These are phyloP conservation scores for Choloepus hoffmanni DNA, from an alignment of 2,113 vertebrate genomes.

Conservation along the genomic window DNA sequence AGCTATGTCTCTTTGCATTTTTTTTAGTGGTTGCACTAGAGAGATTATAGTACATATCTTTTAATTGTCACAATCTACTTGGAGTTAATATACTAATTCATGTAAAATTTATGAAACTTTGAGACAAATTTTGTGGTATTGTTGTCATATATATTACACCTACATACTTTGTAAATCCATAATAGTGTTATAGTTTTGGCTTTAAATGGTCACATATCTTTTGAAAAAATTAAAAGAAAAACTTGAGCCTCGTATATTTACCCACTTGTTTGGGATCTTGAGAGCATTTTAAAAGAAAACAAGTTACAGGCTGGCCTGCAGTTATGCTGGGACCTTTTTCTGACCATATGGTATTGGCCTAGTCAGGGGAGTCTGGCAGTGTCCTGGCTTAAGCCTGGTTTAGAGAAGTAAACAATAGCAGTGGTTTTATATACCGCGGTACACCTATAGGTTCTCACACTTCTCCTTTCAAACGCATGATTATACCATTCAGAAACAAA, in stretches of 20 bases:
- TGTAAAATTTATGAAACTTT: conserved; percentile 11
- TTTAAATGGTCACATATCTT: neutral
- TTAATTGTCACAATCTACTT: neutral
- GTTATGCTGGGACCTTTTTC: neutral
- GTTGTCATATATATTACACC: neutral
- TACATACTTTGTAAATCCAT: neutral
- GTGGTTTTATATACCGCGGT: neutral
- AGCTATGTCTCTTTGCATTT: neutral
- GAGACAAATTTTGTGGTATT: neutral
- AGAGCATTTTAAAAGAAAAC: neutral
- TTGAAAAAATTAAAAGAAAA: neutral
- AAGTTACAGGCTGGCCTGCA: neutral
- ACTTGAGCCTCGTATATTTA: neutral
- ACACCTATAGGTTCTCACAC: neutral
- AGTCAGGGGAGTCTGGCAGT: neutral
- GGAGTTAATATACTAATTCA: neutral
- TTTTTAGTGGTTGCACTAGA: neutral
- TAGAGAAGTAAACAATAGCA: neutral
- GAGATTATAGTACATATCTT: neutral
- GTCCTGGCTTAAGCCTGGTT: neutral
- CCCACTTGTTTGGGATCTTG: neutral
- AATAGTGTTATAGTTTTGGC: neutral
- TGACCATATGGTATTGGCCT: neutral
- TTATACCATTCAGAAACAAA: conserved; percentile 24
- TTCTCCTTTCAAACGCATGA: neutral